phyloP scores from a whole-genome alignment of 64 coral and sea anemone genomes.

The Acropora yongei region DNA sequence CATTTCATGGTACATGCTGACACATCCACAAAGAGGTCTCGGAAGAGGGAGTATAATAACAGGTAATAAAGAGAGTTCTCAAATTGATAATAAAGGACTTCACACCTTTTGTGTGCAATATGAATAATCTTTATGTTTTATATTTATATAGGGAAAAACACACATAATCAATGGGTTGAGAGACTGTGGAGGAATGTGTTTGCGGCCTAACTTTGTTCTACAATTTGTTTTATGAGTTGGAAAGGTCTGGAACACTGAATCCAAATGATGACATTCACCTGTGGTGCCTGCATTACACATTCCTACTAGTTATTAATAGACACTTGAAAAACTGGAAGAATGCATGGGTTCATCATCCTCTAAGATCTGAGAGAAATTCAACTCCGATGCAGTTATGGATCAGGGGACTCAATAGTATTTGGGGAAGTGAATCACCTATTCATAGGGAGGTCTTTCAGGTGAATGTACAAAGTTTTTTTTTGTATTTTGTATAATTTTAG shows the following conservation, averaged over 20 bases:
- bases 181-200: constrained; percentile 60
- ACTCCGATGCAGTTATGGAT: constrained; percentile 64
- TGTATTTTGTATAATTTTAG: background rate
- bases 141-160: no score
- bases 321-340: constrained; percentile 51
- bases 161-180: constrained; percentile 58
- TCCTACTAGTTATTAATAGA: constrained; percentile 52
- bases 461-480: background rate
- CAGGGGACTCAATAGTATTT: constrained; percentile 8
- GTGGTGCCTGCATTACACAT: constrained; percentile 66
- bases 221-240: constrained; percentile 36
- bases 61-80: no score
- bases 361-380: constrained; percentile 24
- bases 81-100: no score
- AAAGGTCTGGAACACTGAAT: constrained; percentile 3
- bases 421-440: background rate
- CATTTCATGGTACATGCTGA: constrained; percentile 39
- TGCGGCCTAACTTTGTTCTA: constrained; percentile 64
- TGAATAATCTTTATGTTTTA: no score
- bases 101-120: no score
- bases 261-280: constrained; percentile 45
- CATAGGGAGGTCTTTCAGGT: background rate
- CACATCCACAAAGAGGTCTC: constrained; percentile 39
- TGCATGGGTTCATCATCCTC: constrained; percentile 63
- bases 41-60: constrained; percentile 58